A percentile compares a stretch with the other conserved stretches of the same genome.
These are phyloP conservation scores for Ylistrum balloti DNA, from an alignment of 1,140 invertebrate genomes.

Conservation along the genomic window DNA sequence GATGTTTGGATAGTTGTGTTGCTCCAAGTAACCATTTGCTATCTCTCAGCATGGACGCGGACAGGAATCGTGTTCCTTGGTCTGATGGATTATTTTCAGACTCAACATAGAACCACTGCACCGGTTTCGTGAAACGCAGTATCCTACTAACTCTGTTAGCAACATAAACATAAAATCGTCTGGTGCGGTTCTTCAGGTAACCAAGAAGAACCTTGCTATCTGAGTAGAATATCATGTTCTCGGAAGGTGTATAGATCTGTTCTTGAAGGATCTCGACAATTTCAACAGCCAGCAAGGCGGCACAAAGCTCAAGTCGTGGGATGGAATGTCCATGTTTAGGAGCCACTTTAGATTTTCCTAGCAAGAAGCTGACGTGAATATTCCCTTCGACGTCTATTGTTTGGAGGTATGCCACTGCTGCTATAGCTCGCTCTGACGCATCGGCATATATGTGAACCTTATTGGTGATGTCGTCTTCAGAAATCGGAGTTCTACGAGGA, in stretches of 20 bases:
- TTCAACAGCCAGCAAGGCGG: neutral
- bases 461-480: neutral
- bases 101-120: constrained; percentile 16
- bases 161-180: constrained; percentile 44
- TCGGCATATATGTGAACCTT: constrained; percentile 15
- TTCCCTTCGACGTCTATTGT: neutral
- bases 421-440: neutral
- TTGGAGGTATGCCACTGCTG: neutral
- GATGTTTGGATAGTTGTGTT: neutral
- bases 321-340: constrained; percentile 18
- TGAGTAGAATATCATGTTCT: constrained; percentile 23
- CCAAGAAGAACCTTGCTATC: constrained; percentile 43
- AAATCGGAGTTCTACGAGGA: neutral
- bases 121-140: neutral
- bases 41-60: neutral
- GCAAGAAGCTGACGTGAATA: neutral
- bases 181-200: neutral
- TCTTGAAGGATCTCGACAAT: neutral
- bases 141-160: neutral
- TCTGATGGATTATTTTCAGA: constrained; percentile 2
- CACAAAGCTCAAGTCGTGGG: neutral
- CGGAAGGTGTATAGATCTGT: neutral
- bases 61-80: neutral
- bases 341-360: constrained; percentile 42
- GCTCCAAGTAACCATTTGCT: neutral